These are phyloP conservation scores for Bucco capensis DNA, from an alignment of 2,113 vertebrate genomes.

Conservation along the genomic window DNA sequence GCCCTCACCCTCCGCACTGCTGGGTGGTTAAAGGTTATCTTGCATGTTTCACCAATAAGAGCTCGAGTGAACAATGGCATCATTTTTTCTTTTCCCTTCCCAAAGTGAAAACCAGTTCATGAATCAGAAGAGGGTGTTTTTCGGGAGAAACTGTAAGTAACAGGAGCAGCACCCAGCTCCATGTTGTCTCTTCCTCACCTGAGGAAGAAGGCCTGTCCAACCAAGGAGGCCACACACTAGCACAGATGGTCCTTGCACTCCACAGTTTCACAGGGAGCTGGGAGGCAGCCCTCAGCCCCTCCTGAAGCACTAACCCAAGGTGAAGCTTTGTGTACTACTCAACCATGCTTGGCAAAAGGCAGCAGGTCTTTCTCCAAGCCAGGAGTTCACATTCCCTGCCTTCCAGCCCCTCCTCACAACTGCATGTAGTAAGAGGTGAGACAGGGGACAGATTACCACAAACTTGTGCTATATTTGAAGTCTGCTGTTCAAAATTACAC, in stretches of 20 bases:
- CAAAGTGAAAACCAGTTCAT: fast-evolving
- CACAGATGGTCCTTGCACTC: too few species aligned
- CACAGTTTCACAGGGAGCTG: background rate
- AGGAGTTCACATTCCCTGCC: background rate
- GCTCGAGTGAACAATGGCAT: background rate
- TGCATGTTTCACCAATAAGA: fast-evolving
- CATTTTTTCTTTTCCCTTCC: too few species aligned
- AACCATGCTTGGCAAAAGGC: fast-evolving
- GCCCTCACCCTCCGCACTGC: fast-evolving
- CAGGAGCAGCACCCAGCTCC: fast-evolving
- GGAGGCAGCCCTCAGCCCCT: background rate
- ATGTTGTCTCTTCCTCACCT: fast-evolving
- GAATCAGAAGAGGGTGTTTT: background rate
- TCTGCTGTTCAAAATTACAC: background rate
- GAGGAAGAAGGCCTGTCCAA: background rate
- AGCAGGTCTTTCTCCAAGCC: background rate
- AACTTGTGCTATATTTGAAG: background rate
- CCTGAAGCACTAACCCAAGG: fast-evolving
- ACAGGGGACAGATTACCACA: background rate
- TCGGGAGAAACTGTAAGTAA: background rate
- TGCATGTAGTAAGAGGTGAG: fast-evolving
- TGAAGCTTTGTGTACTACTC: background rate
- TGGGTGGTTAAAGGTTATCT: fast-evolving
- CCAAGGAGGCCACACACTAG: fast-evolving
- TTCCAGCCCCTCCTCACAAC: background rate